Conservation (phyloP, 2,797 vertebrate species). For the Phataginus tetradactyla region DNA sequence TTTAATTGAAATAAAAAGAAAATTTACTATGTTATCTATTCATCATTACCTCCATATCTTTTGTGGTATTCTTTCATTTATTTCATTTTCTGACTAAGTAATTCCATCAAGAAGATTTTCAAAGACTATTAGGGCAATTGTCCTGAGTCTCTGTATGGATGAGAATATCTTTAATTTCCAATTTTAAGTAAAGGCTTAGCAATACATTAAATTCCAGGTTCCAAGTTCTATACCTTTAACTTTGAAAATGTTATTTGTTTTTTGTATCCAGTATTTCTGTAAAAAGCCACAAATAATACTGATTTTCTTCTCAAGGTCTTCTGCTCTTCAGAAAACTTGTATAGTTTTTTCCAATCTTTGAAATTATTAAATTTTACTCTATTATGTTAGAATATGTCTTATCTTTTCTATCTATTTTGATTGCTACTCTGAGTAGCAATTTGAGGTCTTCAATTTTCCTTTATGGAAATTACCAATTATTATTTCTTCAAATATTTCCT, state of each 20-base stretch:
- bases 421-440: neutral
- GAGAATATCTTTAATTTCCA: neutral
- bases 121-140: neutral
- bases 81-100: neutral
- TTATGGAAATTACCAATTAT: neutral
- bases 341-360: neutral
- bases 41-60: neutral
- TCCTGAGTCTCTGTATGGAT: neutral
- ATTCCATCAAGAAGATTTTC: neutral
- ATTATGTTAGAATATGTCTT: neutral
- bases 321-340: neutral
- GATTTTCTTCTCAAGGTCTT: neutral
- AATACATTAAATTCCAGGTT: neutral
- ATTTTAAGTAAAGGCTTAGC: neutral
- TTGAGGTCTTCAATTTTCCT: neutral
- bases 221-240: neutral
- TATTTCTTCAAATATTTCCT: neutral
- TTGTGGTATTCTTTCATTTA: neutral
- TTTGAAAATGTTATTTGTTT: neutral
- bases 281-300: neutral
- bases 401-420: neutral
- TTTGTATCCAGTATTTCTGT: neutral
- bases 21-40: neutral
- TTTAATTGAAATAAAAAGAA: slow-evolving; percentile 1
- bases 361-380: neutral